Evolutionary conservation across 1,140 invertebrate species (phyloP).

Genomic region (Paraescarpia echinospica): DNA sequence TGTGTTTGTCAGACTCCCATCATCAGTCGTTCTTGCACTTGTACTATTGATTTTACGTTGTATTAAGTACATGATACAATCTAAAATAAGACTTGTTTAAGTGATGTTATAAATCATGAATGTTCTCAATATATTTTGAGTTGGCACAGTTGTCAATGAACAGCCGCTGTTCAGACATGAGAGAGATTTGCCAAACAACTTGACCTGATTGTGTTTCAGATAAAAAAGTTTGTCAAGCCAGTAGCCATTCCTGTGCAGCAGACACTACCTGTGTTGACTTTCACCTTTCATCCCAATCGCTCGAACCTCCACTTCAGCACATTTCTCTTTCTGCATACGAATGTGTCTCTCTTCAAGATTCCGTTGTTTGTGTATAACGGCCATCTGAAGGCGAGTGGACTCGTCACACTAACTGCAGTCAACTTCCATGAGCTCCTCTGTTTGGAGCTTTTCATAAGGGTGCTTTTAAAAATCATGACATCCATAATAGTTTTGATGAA

Average conservation of each 20-base stretch:
- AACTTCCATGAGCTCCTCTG: no score
- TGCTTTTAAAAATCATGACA: no score
- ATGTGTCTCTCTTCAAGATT: conserved; percentile 71
- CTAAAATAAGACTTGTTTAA: background rate
- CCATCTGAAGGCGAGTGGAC: conserved; percentile 61
- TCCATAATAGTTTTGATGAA: no score
- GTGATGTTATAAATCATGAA: background rate
- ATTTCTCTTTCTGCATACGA: conserved; percentile 70
- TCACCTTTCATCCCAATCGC: conserved; percentile 64
- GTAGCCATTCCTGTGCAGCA: conserved; percentile 67
- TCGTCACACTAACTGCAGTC: background rate
- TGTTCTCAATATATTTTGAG: background rate
- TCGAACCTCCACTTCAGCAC: conserved; percentile 68
- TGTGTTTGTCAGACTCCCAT: background rate
- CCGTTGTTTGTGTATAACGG: conserved; percentile 77
- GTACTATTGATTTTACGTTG: background rate
- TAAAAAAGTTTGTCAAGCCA: conserved; percentile 58
- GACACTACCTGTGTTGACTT: conserved; percentile 62
- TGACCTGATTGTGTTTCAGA: conserved; percentile 36
- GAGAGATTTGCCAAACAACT: background rate
- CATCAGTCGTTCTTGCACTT: background rate
- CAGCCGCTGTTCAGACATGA: background rate
- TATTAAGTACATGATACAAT: background rate
- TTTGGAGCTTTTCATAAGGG: no score
- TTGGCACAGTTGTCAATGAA: background rate